Evolutionary conservation across 2,113 vertebrate species (phyloP), one percentile per base, ranked within the genome.

Genomic region (Dicerorhinus sumatrensis): DNA sequence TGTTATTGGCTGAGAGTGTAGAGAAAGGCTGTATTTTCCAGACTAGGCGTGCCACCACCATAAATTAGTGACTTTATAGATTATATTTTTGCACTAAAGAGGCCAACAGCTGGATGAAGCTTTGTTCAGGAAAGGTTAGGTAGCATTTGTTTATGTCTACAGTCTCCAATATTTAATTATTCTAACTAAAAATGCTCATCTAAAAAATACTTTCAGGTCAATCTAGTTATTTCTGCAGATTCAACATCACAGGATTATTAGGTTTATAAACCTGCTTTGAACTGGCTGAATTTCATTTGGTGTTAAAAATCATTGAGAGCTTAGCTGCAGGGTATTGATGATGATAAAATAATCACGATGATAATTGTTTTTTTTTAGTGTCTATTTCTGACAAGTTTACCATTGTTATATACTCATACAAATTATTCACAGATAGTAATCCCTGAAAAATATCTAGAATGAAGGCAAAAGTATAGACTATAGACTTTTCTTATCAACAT

Each of bases 261-360:
- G 17, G 3, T 91, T 96, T 93, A 80, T 87, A 96, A 95, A 81
- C 33, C 36, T 96, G 60, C 84, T 96, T 94, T 97, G 81, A 95
- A 95, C 72, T 93, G 69, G 27, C 39, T 94, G 56, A 46, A 77
- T 97, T 97, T 97, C 94, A 91, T 97, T 95, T 95, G 84, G 48
- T 95, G 81, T 93, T 96, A 93, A 96, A 96, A 97, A 90, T 91
- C 84, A 82, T 89, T 84, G 69, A 73, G 17, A 58, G 18, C 62
- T 95, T 94, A 96, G 77, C 81, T 91, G 25, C 58, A 60, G 85
- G 84, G 36, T 95, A 93, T 85, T 93, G 54, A 60, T 81, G 73
- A 96, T 95, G 75, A 97, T 96, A 91, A 95, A 98, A 97, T 96
- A 97, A 97, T 98, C 89, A 92, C 27, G 87, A 87, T 75, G 91